These are phyloP conservation scores for Aspidiotus rigidus DNA, from an alignment of 2,888 invertebrate species.

Conservation along the genomic window DNA sequence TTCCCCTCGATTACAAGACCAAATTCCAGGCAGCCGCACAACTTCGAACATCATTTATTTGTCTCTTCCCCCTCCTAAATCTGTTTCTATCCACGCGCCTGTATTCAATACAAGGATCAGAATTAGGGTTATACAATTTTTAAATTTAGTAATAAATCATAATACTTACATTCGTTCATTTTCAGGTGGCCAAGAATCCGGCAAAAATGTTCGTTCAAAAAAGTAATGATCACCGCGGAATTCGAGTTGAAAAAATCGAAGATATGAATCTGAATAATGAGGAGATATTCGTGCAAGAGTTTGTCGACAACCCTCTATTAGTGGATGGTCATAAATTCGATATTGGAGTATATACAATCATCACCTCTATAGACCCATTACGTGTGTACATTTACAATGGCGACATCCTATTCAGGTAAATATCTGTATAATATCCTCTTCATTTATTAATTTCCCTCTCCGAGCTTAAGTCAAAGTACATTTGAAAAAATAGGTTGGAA, in stretches of 20 bases:
- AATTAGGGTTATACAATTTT: no score
- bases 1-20: no score
- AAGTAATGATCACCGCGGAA: slow-evolving; percentile 81
- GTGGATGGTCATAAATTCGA: slow-evolving; percentile 94
- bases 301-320: slow-evolving; percentile 73
- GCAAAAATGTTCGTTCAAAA: slow-evolving; percentile 78
- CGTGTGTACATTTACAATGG: slow-evolving; percentile 80
- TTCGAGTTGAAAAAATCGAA: slow-evolving; percentile 60
- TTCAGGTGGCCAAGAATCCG: slow-evolving; percentile 52
- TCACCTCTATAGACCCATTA: slow-evolving; percentile 85
- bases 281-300: slow-evolving; percentile 84
- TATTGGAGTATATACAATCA: slow-evolving; percentile 84
- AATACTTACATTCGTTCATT: background rate
- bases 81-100: no score
- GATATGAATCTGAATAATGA: slow-evolving; percentile 60
- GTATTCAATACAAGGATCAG: no score
- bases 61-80: no score
- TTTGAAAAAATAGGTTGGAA: no score
- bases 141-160: background rate
- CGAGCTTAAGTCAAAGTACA: no score
- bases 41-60: no score
- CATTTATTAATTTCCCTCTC: no score
- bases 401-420: slow-evolving; percentile 76
- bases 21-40: no score
- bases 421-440: slow-evolving; percentile 5